Conservation (phyloP, 2,888 invertebrate genomes). For the Beris chalybata region DNA sequence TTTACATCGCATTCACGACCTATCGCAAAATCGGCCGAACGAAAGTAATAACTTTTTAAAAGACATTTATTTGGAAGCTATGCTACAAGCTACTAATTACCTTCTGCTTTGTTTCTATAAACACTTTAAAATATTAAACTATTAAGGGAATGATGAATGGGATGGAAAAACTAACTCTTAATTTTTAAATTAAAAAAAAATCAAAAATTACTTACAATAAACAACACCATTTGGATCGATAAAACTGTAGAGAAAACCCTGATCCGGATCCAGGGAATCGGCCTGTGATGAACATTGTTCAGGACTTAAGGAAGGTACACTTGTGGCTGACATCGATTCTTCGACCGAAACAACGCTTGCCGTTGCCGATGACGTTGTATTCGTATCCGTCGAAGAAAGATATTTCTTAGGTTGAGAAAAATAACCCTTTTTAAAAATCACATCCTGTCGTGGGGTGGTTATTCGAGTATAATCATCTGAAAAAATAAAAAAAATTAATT, state of each 20-base stretch:
- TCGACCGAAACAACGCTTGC: constrained; percentile 42
- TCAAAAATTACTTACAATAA: constrained; percentile 54
- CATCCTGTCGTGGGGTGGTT: constrained; percentile 70
- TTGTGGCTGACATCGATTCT: constrained; percentile 40
- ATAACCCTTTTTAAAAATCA: constrained; percentile 71
- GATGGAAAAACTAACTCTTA: too few relatives aligned
- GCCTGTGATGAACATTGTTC: constrained; percentile 40
- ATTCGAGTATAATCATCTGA: constrained; percentile 71
- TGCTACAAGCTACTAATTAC: too few relatives aligned
- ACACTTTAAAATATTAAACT: too few relatives aligned
- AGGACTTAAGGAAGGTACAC: constrained; percentile 40
- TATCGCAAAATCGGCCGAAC: too few relatives aligned
- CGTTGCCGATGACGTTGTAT: constrained; percentile 41
- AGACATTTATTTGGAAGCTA: too few relatives aligned
- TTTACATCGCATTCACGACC: too few relatives aligned
- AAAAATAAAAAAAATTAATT: constrained; percentile 33
- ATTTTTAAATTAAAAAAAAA: not conserved
- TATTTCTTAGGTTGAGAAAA: constrained; percentile 56
- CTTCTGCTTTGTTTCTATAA: too few relatives aligned
- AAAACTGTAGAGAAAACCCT: constrained; percentile 49
- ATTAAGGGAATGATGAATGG: too few relatives aligned
- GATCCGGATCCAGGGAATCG: constrained; percentile 39
- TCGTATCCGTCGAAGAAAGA: constrained; percentile 39
- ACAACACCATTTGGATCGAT: constrained; percentile 59
- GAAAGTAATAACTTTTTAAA: too few relatives aligned